Evolutionary conservation across 2,888 invertebrate species (phyloP).

Genomic region (Limnephilus rhombicus): DNA sequence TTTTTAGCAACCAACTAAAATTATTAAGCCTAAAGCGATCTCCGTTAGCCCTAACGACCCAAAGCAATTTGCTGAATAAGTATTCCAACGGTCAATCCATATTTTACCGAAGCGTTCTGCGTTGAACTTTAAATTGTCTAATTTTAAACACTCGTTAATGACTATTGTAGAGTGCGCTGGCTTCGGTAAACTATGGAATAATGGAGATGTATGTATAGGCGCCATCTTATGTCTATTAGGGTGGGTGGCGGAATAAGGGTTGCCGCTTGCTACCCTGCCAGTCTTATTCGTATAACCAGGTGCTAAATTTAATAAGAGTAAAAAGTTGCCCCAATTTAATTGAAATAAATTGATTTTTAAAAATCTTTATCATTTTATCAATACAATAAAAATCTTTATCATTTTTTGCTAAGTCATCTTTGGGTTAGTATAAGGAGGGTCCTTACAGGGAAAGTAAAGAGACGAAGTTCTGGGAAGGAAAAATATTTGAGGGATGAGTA

Average conservation of each 20-base stretch:
- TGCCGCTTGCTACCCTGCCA: not conserved
- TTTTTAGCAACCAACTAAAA: not conserved
- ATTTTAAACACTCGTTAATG: slow-evolving; percentile 65
- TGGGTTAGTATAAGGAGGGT: no score
- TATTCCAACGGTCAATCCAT: slow-evolving; percentile 49
- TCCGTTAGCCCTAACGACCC: slow-evolving; percentile 10
- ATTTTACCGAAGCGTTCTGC: slow-evolving; percentile 25
- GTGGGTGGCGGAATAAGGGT: not conserved
- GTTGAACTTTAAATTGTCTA: slow-evolving; percentile 56
- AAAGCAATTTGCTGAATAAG: slow-evolving; percentile 27
- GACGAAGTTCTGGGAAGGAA: no score
- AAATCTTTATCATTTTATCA: no score
- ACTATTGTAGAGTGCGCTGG: slow-evolving; percentile 58
- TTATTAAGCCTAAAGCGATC: not conserved
- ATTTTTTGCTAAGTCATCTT: no score
- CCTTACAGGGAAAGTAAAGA: no score
- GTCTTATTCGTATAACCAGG: no score
- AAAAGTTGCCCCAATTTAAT: no score
- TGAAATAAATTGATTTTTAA: no score
- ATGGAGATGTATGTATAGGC: slow-evolving; percentile 65
- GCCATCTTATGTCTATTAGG: slow-evolving; percentile 66
- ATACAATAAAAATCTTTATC: no score
- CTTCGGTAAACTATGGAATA: slow-evolving; percentile 64
- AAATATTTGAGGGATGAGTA: no score
- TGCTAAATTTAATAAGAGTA: no score